Evolutionary conservation across 1,140 invertebrate species (phyloP), one percentile per base, ranked within the genome.

Genomic region (Tetraneura akinire): DNA sequence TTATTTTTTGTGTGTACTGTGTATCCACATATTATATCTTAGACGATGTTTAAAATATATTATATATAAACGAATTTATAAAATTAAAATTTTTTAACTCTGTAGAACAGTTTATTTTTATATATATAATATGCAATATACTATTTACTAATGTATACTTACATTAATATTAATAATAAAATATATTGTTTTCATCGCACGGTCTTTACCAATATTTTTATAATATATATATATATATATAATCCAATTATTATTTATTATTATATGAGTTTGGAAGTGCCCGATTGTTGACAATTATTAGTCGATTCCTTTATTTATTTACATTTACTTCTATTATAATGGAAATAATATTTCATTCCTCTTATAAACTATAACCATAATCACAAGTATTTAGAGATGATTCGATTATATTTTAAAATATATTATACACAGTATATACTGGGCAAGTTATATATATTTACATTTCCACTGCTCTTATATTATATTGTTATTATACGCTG

Each of bases 331-430:
- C 23, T 47, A 21, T n/a, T n/a, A n/a, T n/a, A n/a, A n/a, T n/a
- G n/a, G n/a, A n/a, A n/a, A n/a, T n/a, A n/a, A n/a, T n/a, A n/a
- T n/a, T n/a, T n/a, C n/a, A n/a, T n/a, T n/a, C n/a, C n/a, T n/a
- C n/a, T n/a, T 49, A 70, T 42, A 42, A 37, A 14, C 4, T 49
- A 16, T 49, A 11, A 49, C 10, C 1, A 49, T 49, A 14, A 66
- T 66, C 64, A 66, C 64, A 66, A 70, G 66, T 70, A 70, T 70
- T 70, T 70, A 70, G 66, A 70, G 42, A 11, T 49, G 47, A 47
- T 49, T 70, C 45, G 23, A 47, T n/a, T 26, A 49, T 13, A 37
- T 37, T 37, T 4, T 37, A 37, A 37, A 37, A 37, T 37, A 37
- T 4, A 4, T 4, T 37, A 37, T 37, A 55, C 42, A 47, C 21